phyloP scores from a whole-genome alignment of 2,888 invertebrate genomes.

The Plusia festucae region DNA sequence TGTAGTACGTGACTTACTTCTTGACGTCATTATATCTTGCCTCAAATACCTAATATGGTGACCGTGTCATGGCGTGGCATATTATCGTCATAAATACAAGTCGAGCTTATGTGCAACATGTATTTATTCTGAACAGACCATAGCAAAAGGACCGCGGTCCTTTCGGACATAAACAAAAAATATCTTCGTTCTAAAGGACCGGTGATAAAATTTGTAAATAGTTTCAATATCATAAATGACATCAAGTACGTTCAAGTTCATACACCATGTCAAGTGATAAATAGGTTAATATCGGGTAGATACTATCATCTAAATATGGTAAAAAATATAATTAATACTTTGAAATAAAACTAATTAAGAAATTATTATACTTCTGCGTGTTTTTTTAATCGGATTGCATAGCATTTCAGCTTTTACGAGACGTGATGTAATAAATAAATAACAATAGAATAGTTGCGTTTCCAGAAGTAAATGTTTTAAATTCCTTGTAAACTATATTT shows the following conservation, averaged over 20 bases:
- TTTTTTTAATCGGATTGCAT: constrained; percentile 16
- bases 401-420: constrained; percentile 14
- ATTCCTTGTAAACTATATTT: constrained; percentile 28
- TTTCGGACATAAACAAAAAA: no score
- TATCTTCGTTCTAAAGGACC: no score
- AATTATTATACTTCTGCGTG: constrained; percentile 26
- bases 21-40: constrained; percentile 30
- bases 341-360: background rate
- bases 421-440: background rate
- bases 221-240: no score
- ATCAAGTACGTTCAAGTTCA: no score
- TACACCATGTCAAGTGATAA: background rate
- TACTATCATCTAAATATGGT: background rate
- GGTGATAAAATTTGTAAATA: no score
- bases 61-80: background rate
- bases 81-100: no score
- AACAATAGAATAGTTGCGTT: constrained; percentile 9
- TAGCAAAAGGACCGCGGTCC: no score
- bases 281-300: background rate
- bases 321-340: background rate
- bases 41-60: constrained; percentile 11
- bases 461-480: constrained; percentile 9
- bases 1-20: constrained; percentile 34
- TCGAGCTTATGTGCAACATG: background rate
- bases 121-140: no score